These are phyloP conservation scores for Yponomeuta cagnagella DNA, from an alignment of 2,888 invertebrate species.

Conservation along the genomic window DNA sequence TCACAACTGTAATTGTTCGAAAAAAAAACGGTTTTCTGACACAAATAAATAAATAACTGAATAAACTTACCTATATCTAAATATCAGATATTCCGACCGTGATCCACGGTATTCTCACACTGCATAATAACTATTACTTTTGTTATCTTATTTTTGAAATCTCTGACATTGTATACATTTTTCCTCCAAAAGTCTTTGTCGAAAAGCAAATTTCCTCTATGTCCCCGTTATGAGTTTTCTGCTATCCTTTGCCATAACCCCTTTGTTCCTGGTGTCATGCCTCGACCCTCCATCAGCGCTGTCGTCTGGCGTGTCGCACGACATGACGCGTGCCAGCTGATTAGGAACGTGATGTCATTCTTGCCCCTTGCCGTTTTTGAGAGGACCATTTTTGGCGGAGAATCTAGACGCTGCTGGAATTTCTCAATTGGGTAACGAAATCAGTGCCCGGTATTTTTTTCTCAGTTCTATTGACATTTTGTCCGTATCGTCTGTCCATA, in stretches of 20 bases:
- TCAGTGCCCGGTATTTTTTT: no score
- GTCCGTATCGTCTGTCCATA: no score
- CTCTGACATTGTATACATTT: not conserved
- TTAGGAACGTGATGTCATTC: constrained; percentile 28
- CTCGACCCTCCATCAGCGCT: not conserved
- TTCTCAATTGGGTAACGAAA: no score
- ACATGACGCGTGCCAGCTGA: constrained; percentile 38
- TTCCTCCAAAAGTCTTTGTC: not conserved
- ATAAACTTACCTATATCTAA: no score
- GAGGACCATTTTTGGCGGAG: not conserved
- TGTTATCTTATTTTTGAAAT: no score
- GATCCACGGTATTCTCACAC: no score
- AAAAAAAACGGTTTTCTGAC: no score
- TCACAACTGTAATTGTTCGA: no score
- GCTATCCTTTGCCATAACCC: not conserved
- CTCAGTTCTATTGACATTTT: no score
- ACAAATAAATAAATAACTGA: no score
- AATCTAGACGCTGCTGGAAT: not conserved
- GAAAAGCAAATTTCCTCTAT: not conserved
- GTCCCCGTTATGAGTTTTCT: not conserved
- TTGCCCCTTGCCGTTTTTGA: not conserved
- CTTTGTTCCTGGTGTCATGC: not conserved
- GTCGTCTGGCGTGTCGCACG: constrained; percentile 23
- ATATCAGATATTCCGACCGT: no score
- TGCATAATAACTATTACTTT: no score